A percentile compares a stretch with the other conserved stretches of the same genome.
Conservation (phyloP, 2,113 vertebrate species). For the Vidua chalybeata region DNA sequence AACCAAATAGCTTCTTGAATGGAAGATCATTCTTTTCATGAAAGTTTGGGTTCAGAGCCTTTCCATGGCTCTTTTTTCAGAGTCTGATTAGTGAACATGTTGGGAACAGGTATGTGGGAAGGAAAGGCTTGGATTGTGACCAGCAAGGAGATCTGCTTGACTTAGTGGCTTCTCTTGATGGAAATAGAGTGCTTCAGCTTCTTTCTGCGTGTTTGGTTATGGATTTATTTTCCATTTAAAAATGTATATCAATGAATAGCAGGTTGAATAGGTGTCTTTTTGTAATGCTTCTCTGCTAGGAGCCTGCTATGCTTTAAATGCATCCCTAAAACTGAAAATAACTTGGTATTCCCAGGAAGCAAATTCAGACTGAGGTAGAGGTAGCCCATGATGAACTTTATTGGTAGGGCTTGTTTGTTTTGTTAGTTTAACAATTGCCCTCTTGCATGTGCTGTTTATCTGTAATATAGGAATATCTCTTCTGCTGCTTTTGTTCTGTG, state of each 20-base stretch:
- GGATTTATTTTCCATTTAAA: neutral
- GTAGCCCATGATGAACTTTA: neutral
- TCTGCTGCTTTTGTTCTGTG: neutral
- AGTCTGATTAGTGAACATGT: neutral
- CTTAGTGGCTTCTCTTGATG: neutral
- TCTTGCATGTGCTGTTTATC: neutral
- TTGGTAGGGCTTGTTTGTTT: neutral
- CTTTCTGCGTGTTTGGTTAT: neutral
- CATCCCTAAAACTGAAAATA: neutral
- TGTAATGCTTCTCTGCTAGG: neutral
- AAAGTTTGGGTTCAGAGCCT: neutral
- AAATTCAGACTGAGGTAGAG: neutral
- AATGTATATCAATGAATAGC: neutral
- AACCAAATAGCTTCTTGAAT: neutral
- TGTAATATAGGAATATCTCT: neutral
- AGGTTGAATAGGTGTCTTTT: neutral
- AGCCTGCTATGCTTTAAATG: neutral
- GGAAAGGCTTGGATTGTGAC: neutral
- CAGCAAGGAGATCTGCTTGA: neutral
- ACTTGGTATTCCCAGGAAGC: neutral
- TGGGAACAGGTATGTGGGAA: neutral
- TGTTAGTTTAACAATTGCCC: neutral
- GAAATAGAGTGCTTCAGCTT: neutral
- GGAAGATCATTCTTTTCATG: neutral
- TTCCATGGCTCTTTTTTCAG: neutral